Evolutionary conservation across 2,888 invertebrate genomes (phyloP).

Genomic region (Mylabris sibirica): DNA sequence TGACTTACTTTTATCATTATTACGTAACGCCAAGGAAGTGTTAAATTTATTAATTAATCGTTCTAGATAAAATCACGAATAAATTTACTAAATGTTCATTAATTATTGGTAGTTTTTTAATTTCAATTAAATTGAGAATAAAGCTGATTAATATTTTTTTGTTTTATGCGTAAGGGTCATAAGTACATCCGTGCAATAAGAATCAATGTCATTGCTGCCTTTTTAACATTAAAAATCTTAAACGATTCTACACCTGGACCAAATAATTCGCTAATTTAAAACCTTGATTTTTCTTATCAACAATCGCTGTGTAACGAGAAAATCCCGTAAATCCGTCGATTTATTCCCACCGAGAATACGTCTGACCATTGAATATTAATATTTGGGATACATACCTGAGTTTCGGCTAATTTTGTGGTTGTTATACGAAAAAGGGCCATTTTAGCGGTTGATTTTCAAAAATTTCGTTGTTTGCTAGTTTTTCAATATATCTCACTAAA

Average conservation of each 20-base stretch:
- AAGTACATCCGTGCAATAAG: slow-evolving; percentile 1
- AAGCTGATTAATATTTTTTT: neutral
- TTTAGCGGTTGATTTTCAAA: slow-evolving; percentile 48
- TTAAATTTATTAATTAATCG: neutral
- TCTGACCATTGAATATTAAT: too few relatives aligned
- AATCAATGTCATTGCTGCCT: neutral
- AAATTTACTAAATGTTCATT: neutral
- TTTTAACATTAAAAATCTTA: too few relatives aligned
- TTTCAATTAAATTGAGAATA: neutral
- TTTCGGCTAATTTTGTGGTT: slow-evolving; percentile 68
- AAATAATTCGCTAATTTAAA: too few relatives aligned
- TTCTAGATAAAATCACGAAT: neutral
- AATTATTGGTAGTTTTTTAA: neutral
- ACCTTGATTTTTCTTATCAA: too few relatives aligned
- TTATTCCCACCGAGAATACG: neutral
- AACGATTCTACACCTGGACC: too few relatives aligned
- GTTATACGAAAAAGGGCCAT: slow-evolving; percentile 76
- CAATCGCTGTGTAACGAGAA: neutral
- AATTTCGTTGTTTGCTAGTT: neutral
- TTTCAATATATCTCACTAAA: slow-evolving; percentile 13
- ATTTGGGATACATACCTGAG: slow-evolving; percentile 64
- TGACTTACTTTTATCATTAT: neutral
- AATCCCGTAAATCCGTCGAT: neutral
- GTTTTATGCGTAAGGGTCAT: neutral
- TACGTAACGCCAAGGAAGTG: neutral